Percentiles rank a stretch among this genome's conserved stretches.
These are phyloP conservation scores for Manis pentadactyla DNA, from an alignment of 2,797 vertebrate genomes.

Conservation along the genomic window DNA sequence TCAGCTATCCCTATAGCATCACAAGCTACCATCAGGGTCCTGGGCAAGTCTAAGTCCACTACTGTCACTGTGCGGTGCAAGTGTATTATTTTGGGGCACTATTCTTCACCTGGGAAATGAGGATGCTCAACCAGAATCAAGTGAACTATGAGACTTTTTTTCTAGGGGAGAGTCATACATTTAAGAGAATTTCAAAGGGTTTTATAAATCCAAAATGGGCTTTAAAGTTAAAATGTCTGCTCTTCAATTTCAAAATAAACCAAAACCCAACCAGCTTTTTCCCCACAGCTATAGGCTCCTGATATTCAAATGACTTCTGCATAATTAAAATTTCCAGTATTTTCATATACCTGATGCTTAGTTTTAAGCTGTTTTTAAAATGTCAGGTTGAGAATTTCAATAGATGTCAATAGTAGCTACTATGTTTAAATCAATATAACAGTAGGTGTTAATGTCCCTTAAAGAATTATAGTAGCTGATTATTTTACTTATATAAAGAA, in stretches of 20 bases:
- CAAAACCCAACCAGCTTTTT: neutral
- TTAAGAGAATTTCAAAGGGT: neutral
- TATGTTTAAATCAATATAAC: constrained; percentile 31
- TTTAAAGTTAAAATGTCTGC: constrained; percentile 24
- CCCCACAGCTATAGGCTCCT: neutral
- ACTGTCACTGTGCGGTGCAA: neutral
- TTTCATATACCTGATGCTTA: constrained; percentile 36
- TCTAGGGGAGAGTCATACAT: neutral
- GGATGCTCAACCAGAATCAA: neutral
- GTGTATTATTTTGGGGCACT: neutral
- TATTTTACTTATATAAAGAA: constrained; percentile 62
- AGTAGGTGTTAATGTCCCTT: constrained; percentile 41
- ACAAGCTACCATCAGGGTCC: neutral
- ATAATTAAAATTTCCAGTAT: constrained; percentile 25
- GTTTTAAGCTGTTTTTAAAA: constrained; percentile 54
- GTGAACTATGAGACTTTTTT: constrained; percentile 4
- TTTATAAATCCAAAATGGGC: constrained; percentile 6
- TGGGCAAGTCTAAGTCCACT: neutral
- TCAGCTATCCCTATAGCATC: neutral
- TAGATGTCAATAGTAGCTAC: constrained; percentile 26
- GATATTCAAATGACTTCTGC: neutral
- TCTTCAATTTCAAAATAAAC: neutral
- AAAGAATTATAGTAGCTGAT: constrained; percentile 57
- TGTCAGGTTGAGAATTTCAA: constrained; percentile 28
- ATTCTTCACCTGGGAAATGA: neutral